Conservation (phyloP, 2,797 vertebrate genomes). For the Anabacerthia variegaticeps region DNA sequence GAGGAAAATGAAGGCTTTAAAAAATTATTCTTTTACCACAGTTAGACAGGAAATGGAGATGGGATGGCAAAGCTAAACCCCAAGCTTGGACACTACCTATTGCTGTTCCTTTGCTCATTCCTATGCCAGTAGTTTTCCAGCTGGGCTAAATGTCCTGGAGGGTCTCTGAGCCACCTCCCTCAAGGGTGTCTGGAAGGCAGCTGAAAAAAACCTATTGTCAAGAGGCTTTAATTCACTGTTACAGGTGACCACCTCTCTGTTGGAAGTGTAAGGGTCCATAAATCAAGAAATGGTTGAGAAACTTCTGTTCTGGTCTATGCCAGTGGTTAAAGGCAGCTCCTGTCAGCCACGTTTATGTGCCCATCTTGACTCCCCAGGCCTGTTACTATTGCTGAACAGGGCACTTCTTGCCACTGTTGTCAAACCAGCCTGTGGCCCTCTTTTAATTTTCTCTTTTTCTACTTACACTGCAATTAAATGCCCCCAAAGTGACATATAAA, state of each 20-base stretch:
- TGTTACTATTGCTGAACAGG: neutral
- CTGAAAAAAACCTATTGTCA: neutral
- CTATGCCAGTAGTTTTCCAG: neutral
- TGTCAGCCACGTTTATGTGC: neutral
- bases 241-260: neutral
- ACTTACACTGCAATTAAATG: neutral
- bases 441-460: slow-evolving; percentile 4
- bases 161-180: neutral
- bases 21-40: neutral
- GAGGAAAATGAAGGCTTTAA: slow-evolving; percentile 27
- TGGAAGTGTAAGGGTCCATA: neutral
- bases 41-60: neutral
- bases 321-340: neutral
- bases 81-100: neutral
- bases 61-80: neutral
- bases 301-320: neutral
- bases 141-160: neutral
- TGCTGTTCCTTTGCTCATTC: neutral
- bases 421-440: neutral
- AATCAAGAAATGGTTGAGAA: slow-evolving; percentile 26
- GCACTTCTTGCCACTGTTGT: neutral
- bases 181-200: neutral
- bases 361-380: neutral
- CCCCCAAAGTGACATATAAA: neutral
- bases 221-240: slow-evolving; percentile 29